Evolutionary conservation across 92 coral and sea anemone species (phyloP), one percentile per base, ranked within the genome.

Genomic region (Siderastrea siderea): DNA sequence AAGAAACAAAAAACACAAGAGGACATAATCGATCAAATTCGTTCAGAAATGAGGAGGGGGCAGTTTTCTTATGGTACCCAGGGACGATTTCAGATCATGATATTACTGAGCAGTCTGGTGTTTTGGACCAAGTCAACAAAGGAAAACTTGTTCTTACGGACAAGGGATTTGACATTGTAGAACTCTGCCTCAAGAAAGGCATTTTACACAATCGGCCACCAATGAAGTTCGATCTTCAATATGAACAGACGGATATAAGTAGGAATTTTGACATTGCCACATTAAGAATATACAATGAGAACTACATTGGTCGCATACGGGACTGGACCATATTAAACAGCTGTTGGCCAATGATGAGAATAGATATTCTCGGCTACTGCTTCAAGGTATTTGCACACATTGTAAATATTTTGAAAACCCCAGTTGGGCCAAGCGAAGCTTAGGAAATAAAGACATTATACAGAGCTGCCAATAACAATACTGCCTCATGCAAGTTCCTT

Each of bases 101-200:
- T 16, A 82, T 88, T 2, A 88, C 88, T 62, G 87, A 75, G 12
- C 81, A 82, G 47, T 82, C 50, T 49, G 51, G 82, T 5, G 92
- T 82, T 13, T 76, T 82, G 15, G 79, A 75, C 16, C 8, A 15
- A 13, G 57, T 88, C 2, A 46, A 66, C 43, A 64, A 57, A 47
- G 87, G 88, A 13, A 82, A 88, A 58, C 16, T 61, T 17, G 59
- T 88, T 44, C 49, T 88, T 55, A 81, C 83, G 12, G 86, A 59
- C 86, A 87, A 87, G 73, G 86, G 91, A 1, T 88, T 88, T 81
- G 55, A 81, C 38, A 88, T 88, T 19, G 55, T 72, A 82, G 92
- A 88, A 47, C n/a, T 65, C 5, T 88, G 88, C 68, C 88, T 12
- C 13, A 16, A 81, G 17, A 88, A 60, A 50, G 88, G 84, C 16